Evolutionary conservation across 2,888 invertebrate species (phyloP).

Genomic region (Andrena haemorrhoa): DNA sequence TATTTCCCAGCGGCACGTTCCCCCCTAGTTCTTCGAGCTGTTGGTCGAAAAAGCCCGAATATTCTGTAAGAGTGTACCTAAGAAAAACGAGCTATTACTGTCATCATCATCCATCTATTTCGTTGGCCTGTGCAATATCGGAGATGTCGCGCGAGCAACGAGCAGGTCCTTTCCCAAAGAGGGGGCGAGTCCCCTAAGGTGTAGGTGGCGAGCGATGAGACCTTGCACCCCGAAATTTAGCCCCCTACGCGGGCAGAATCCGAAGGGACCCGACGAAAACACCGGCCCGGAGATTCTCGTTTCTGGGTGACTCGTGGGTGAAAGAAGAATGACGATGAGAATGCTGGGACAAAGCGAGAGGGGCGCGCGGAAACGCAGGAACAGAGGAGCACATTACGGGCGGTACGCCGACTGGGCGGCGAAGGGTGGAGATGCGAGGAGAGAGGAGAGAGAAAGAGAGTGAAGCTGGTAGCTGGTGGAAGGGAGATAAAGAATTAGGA

Average conservation of each 20-base stretch:
- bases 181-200: constrained; percentile 11
- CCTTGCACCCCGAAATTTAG: constrained; percentile 51
- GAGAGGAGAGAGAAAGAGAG: background rate
- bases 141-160: too few relatives aligned
- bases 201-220: constrained; percentile 22
- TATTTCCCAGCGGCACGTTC: too few relatives aligned
- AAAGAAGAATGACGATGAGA: constrained; percentile 38
- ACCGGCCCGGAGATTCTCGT: constrained; percentile 45
- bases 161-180: constrained; percentile 6
- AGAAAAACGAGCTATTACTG: constrained; percentile 12
- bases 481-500: constrained; percentile 47
- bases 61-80: background rate
- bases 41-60: too few relatives aligned
- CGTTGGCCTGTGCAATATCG: too few relatives aligned
- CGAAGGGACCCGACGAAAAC: constrained; percentile 39
- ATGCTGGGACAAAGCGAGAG: constrained; percentile 48
- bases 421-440: background rate
- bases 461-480: background rate
- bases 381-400: constrained; percentile 56
- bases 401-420: background rate
- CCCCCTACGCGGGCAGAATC: constrained; percentile 50
- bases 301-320: constrained; percentile 66
- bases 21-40: too few relatives aligned
- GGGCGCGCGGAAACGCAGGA: constrained; percentile 39
- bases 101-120: background rate